Base-by-base conservation (phyloP, 35 echinoderm and acorn worm genomes). In the Ophioderma brevispina region DNA sequence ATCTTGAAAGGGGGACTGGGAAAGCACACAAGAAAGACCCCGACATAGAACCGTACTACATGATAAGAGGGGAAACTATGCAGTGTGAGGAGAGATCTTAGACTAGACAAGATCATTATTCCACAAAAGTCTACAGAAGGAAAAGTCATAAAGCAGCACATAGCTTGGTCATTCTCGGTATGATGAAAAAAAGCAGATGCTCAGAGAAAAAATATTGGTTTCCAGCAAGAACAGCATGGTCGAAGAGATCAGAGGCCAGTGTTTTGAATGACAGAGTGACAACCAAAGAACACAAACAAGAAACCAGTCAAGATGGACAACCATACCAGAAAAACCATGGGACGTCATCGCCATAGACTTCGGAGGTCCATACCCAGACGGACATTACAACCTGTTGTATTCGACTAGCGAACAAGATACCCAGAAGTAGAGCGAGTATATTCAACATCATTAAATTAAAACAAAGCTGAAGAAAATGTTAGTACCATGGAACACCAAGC, bases 311-410 rank as follows among this genome's bases (percentile, higher is more conserved):
- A 92, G 37, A 86, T 86, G n/a, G 38, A 94, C 92, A 79, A 33
- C 41, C 19, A 94, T 90, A 23, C 81, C 92, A 35, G 80, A 94
- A 6, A 78, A 94, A 35, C 92, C 87, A 79, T 86, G 87, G 92
- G 85, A 89, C 37, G 64, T 55, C n/a, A 46, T 88, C 37, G 70
- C 92, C 40, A 81, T 89, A 78, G 92, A 94, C 64, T 94, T 94
- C 64, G 75, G 86, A 31, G 92, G 92, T 85, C 92, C 87, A n/a
- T 94, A 94, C 50, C 87, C 92, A 35, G 86, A 85, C 77, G 92
- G 92, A 32, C 92, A 94, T 37, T 94, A 94, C 64, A 93, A 93
- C 79, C 86, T 76, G 92, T 89, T n/a, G 85, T 55, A 37, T 70
- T 93, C 33, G 92, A 93, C 86, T 89, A 93, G 38, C 21, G 86